Percentiles rank a stretch among this genome's conserved stretches.
Conservation (phyloP, 2,797 vertebrate species). For the Schizopygopsis pylzovi region DNA sequence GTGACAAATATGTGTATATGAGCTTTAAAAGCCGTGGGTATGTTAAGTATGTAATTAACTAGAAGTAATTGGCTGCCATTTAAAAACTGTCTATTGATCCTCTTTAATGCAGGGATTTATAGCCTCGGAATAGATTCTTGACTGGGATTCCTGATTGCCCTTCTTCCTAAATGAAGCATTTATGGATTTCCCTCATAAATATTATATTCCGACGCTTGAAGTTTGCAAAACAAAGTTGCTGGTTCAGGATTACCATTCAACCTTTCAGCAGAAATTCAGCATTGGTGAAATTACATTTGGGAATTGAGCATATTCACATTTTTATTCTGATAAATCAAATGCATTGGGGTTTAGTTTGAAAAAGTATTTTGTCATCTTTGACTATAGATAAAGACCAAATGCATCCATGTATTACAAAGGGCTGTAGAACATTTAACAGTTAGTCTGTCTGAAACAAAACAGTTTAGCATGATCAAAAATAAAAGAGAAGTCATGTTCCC, state of each 20-base stretch:
- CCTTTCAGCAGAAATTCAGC: neutral
- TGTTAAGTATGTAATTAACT: conserved; percentile 63
- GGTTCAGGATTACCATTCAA: conserved; percentile 40
- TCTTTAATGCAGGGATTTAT: conserved; percentile 62
- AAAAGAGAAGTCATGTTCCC: neutral
- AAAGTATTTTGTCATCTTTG: conserved; percentile 26
- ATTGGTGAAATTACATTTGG: conserved; percentile 33
- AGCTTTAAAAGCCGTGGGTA: conserved; percentile 53
- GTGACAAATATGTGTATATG: conserved; percentile 56
- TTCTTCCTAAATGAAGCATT: conserved; percentile 35
- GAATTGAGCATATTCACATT: conserved; percentile 37
- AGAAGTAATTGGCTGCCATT: conserved; percentile 57
- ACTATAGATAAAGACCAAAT: conserved; percentile 28
- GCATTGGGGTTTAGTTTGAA: conserved; percentile 6
- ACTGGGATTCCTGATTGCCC: conserved; percentile 44
- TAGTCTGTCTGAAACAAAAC: neutral
- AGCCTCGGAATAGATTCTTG: conserved; percentile 52
- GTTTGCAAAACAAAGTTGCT: conserved; percentile 35
- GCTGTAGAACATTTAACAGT: neutral
- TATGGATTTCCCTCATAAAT: conserved; percentile 43
- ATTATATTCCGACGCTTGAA: conserved; percentile 2
- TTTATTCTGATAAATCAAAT: conserved; percentile 34
- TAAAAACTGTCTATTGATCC: conserved; percentile 60
- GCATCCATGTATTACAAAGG: neutral
- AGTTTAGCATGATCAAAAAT: neutral